Evolutionary conservation across 2,113 vertebrate species (phyloP), one percentile per base, ranked within the genome.

Genomic region (Heterochromis multidens): DNA sequence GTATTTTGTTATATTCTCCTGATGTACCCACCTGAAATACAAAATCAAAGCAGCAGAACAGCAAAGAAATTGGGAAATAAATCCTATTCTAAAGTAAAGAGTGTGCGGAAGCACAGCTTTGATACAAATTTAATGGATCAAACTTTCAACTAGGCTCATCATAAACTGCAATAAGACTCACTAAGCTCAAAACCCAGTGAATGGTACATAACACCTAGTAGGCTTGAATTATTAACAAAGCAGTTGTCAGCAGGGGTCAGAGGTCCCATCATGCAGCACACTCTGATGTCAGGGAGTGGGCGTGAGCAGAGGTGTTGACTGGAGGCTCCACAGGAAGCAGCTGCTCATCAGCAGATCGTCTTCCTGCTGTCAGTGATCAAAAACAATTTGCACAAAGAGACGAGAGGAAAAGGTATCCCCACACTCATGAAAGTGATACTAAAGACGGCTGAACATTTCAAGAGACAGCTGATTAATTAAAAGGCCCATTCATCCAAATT

Each of bases 241-340:
- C 10, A 2, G 17, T 43, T 59, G 67, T 85, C 12, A 29, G 58
- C 23, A 16, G 77, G 54, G 87, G 82, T 91, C 63, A 87, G 37
- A 81, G 91, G 88, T 87, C 83, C 43, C 8, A 5, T 62, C 61
- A 37, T 25, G 76, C 81, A 13, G 49, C 59, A 7, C 52, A 5
- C 49, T 61, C 23, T 23, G 27, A 84, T 65, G 80, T 83, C 46
- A 0, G 83, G 58, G 79, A 31, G 88, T 19, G 78, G 74, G 57
- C 3, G 54, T 25, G n/a, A 67, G 80, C 58, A 16, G 63, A 82
- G 86, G 83, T 57, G 91, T 61, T 2, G 90, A 72, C 59, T 29
- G 57, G 72, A 74, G 46, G 80, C 62, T 57, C 59, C 54, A 63
- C 84, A 86, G 89, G 91, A 90, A 89, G 84, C 94, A 94, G 93